Evolutionary conservation across 2,113 vertebrate genomes (phyloP).

Genomic region (Nerophis ophidion): DNA sequence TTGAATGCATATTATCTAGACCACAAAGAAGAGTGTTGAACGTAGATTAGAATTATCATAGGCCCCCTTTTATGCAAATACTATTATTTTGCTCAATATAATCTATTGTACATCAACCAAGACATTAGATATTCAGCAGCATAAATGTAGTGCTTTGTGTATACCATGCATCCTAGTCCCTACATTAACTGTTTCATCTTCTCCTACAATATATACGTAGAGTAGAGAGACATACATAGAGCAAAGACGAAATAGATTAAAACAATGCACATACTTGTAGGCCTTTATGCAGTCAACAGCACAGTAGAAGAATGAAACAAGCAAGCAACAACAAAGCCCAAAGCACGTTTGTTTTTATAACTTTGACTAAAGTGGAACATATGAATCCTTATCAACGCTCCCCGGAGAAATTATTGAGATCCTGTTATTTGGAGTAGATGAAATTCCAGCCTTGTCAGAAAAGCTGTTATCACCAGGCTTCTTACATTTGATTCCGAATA

Average conservation of each 20-base stretch:
- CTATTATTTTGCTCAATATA: not conserved
- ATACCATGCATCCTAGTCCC: not conserved
- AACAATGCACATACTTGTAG: slow-evolving; percentile 16
- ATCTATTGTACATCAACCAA: not conserved
- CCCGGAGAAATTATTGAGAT: slow-evolving; percentile 28
- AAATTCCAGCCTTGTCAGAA: slow-evolving; percentile 15
- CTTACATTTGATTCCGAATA: slow-evolving; percentile 81
- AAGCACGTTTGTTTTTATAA: not conserved
- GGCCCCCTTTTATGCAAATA: not conserved
- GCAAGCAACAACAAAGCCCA: slow-evolving; percentile 9
- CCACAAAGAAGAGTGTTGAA: too few relatives aligned
- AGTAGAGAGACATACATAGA: too few relatives aligned
- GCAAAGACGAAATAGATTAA: slow-evolving; percentile 13
- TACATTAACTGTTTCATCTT: slow-evolving; percentile 2
- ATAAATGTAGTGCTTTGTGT: slow-evolving; percentile 4
- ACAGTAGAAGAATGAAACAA: slow-evolving; percentile 7
- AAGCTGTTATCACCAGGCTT: slow-evolving; percentile 44
- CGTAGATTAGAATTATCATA: too few relatives aligned
- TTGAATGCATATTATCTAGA: too few relatives aligned
- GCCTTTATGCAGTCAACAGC: not conserved
- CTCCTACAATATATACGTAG: slow-evolving; percentile 1
- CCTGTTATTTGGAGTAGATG: slow-evolving; percentile 26
- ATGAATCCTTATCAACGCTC: slow-evolving; percentile 14
- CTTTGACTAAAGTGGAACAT: not conserved
- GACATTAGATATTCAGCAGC: slow-evolving; percentile 9